Conservation (phyloP, 2,888 invertebrate genomes). For the Epistrophe eligans region DNA sequence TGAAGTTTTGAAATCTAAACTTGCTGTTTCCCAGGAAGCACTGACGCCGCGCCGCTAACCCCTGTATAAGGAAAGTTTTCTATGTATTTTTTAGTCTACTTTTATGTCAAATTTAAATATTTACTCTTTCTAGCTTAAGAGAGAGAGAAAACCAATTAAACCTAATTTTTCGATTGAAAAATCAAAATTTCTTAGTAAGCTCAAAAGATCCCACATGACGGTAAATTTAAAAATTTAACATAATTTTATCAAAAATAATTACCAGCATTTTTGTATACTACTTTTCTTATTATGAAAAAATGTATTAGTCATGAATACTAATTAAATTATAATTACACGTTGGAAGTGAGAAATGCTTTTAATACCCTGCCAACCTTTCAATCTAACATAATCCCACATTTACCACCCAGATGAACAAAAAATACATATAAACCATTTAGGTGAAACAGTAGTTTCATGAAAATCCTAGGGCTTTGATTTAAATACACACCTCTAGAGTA, state of each 20-base stretch:
- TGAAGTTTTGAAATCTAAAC: too few species aligned
- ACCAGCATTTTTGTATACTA: neutral
- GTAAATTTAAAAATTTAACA: too few species aligned
- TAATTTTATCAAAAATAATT: neutral
- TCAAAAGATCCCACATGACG: too few species aligned
- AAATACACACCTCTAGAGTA: neutral
- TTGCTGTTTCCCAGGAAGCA: too few species aligned
- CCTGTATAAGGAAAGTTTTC: too few species aligned
- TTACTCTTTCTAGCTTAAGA: too few species aligned
- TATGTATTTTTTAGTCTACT: too few species aligned
- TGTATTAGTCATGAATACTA: neutral
- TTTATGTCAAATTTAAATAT: too few species aligned
- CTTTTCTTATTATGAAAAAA: neutral
- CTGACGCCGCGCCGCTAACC: too few species aligned
- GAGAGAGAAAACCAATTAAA: too few species aligned
- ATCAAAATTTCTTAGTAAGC: too few species aligned
- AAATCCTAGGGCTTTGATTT: slow-evolving; percentile 7
- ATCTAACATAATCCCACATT: slow-evolving; percentile 1
- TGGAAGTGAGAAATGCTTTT: neutral
- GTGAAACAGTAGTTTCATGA: neutral
- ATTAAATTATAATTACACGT: slow-evolving; percentile 12
- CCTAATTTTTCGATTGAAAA: too few species aligned
- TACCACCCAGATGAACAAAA: neutral
- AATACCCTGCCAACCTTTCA: neutral
- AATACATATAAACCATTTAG: neutral